Conservation (phyloP, 2,113 vertebrate genomes). For the Chaetorhynchus papuensis region DNA sequence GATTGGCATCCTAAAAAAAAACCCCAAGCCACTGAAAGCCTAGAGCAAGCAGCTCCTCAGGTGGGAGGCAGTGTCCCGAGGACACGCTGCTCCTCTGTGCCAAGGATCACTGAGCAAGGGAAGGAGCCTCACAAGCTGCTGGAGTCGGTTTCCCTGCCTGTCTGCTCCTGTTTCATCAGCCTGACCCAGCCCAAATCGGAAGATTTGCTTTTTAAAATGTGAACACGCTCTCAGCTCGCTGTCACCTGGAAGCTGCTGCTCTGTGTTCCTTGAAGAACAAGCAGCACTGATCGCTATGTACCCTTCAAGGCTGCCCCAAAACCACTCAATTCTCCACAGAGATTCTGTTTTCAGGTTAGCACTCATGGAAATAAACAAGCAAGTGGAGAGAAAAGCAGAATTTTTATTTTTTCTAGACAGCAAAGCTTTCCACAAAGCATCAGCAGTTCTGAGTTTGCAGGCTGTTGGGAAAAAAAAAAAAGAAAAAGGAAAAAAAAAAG, state of each 20-base stretch:
- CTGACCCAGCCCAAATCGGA: neutral
- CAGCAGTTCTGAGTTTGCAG: neutral
- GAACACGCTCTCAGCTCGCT: neutral
- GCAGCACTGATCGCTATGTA: neutral
- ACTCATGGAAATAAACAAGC: neutral
- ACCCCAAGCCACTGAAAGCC: neutral
- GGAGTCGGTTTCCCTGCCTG: neutral
- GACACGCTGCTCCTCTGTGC: neutral
- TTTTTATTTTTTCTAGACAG: neutral
- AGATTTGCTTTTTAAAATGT: neutral
- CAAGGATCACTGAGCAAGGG: neutral
- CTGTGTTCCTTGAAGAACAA: neutral
- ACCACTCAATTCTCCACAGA: neutral
- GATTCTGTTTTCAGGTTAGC: neutral
- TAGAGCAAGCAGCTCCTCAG: neutral
- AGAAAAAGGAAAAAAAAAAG: accelerated
- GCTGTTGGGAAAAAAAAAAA: neutral
- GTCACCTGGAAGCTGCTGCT: neutral
- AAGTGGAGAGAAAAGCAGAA: neutral
- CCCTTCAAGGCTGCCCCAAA: neutral
- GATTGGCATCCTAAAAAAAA: neutral
- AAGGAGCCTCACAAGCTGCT: neutral
- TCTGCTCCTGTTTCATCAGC: neutral
- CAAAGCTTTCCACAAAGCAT: neutral
- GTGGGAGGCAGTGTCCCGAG: accelerated